Evolutionary conservation across 1,140 invertebrate species (phyloP).

Genomic region (Leptoteleia sp.): DNA sequence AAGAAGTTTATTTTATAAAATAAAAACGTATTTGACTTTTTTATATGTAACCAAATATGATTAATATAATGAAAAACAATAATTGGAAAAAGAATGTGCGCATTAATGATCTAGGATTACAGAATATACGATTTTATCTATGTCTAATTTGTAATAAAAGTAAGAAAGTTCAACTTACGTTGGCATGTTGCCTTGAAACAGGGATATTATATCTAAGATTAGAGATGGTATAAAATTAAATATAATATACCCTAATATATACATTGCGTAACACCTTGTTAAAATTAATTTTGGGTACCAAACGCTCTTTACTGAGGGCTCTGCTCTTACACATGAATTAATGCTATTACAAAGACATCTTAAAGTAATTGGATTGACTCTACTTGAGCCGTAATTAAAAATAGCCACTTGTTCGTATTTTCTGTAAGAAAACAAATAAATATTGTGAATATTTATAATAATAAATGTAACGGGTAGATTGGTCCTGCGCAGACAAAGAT

Average conservation of each 20-base stretch:
- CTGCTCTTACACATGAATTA: conserved; percentile 64
- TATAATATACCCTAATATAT: conserved; percentile 72
- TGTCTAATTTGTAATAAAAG: no score
- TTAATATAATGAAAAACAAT: no score
- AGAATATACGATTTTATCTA: no score
- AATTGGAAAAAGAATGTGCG: no score
- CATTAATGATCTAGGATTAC: no score
- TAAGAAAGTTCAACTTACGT: no score
- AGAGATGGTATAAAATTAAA: conserved; percentile 84
- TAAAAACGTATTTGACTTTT: no score
- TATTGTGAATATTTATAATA: no score
- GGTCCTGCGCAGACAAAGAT: no score
- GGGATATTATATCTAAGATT: conserved; percentile 81
- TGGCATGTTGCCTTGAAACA: conserved; percentile 83
- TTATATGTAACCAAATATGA: no score
- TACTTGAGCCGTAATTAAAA: conserved; percentile 87
- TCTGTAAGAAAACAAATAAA: conserved; percentile 58
- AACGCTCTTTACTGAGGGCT: conserved; percentile 39
- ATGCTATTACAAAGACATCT: conserved; percentile 80
- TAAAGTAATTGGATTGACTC: conserved; percentile 85
- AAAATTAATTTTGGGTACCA: conserved; percentile 51
- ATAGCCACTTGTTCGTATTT: conserved; percentile 76
- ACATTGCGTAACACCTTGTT: conserved; percentile 67
- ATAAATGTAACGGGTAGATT: no score
- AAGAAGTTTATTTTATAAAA: no score